Evolutionary conservation across 2,888 invertebrate genomes (phyloP).

Genomic region (Spodoptera littoralis): DNA sequence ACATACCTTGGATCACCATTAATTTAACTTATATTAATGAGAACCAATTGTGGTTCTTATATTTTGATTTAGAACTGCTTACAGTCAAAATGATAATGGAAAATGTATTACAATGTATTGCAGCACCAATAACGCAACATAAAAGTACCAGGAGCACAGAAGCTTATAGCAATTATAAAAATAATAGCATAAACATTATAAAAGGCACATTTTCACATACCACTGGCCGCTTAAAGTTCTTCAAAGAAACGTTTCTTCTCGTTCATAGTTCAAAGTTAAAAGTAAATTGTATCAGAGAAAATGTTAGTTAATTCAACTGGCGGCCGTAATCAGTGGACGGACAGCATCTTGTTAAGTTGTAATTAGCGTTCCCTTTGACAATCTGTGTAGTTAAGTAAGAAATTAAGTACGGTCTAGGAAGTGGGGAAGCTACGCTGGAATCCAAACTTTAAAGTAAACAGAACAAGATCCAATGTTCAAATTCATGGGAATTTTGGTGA

Average conservation of each 20-base stretch:
- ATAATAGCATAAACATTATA: not conserved
- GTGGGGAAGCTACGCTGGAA: not conserved
- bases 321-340: slow-evolving; percentile 52
- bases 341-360: slow-evolving; percentile 58
- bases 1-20: no score
- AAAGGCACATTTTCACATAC: not conserved
- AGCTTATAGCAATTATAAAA: not conserved
- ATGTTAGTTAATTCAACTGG: slow-evolving; percentile 54
- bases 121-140: no score
- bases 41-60: no score
- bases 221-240: slow-evolving; percentile 6
- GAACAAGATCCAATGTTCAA: slow-evolving; percentile 5
- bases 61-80: no score
- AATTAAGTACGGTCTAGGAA: slow-evolving; percentile 51
- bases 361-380: slow-evolving; percentile 60
- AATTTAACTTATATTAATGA: no score
- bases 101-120: no score
- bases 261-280: slow-evolving; percentile 37
- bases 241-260: slow-evolving; percentile 5
- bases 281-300: slow-evolving; percentile 57
- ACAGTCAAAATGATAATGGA: no score
- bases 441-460: accelerated
- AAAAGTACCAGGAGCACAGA: no score
- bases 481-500: not conserved
- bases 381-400: slow-evolving; percentile 59